Base-by-base conservation (phyloP, 2,797 vertebrate genomes). In the Mus spretus region DNA sequence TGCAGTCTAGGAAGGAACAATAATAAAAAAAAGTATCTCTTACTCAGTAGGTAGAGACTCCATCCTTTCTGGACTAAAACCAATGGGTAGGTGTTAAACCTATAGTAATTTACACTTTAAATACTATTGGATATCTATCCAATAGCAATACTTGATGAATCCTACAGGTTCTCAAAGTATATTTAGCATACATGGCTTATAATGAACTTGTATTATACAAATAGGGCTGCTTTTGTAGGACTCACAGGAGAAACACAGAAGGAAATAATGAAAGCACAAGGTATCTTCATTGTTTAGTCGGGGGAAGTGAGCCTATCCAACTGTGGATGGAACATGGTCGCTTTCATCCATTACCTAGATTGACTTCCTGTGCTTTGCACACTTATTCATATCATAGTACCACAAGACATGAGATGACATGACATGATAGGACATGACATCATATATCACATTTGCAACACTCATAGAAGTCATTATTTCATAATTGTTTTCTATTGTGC, bases 1-100 rank as follows among this genome's bases (percentile, higher is more conserved):
- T 98, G 94, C 98, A 99, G 8, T 97, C 98, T 99, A 98, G 31
- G 93, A 97, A 96, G 97, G 86, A 13, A 91, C 47, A 89, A 31
- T 91, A 74, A 80, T 70, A 77, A 53, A 96, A 81, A 86, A 98
- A 63, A 95, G 6, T 34, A 80, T 70, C 14, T 44, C 9, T 50
- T 85, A 1, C 57, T 44, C 17, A n/a, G 53, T 70, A 50, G 22
- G 44, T 44, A 47, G 10, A 86, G 65, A 80, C 63, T 10, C 24
- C 13, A 10, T 22, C 40, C 22, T 26, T 28, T 55, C n/a, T 63
- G 17, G 22, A 83, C 74, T 63, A 53, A 82, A 61, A 72, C 28
- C 63, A 55, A 40, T 2, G 3, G 11, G 24, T 14, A 13, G 26
- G 53, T n/a, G 47, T 34, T 28, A 19, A 53, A 22, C 44, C 31